Evolutionary conservation across 2,113 vertebrate species (phyloP), one percentile per base, ranked within the genome.

Genomic region (Mesitornis unicolor): DNA sequence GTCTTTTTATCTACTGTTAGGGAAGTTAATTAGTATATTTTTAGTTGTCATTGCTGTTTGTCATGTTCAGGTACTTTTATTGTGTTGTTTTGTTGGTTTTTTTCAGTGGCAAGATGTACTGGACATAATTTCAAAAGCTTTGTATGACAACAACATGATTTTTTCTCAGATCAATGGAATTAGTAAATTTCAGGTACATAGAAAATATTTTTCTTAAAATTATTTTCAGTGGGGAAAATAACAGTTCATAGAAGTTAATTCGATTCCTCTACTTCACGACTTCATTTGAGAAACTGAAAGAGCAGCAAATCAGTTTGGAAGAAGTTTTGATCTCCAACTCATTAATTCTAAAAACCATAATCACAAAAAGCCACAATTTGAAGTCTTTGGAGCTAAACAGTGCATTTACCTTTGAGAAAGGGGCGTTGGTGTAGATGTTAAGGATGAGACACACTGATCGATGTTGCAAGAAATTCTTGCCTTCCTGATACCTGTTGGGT

Each of bases 121-220:
- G 97, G 99, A 99, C 97, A 99, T 99, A 94, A 99, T 99, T 93
- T 99, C 99, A 33, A 99, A 99, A 98, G 99, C 99, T 45, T 98
- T 99, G 71, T 99, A 99, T 31, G 99, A 99, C 97, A 99, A 99
- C 97, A 99, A 98, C 97, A 98, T 99, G 98, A 98, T 99, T 88
- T 99, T 99, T 97, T 98, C 99, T 74, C 99, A 99, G 69, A 99
- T 99, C 96, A 99, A 99, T 14, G 99, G 99, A 43, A 99, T 99
- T 96, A 98, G 98, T 92, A 99, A 99, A 95, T 99, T 99, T 97
- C 99, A 99, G 99, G 99, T 99, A 97, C 60, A 87, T 91, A 50
- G 86, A 61, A 24, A 71, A 74, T 56, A 68, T 82, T 95, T 95
- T 86, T 75, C 31, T 92, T 85, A 24, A 76, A 67, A 67, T 82